Conservation (phyloP, 1,140 invertebrate genomes). For the Microvelia longipes region DNA sequence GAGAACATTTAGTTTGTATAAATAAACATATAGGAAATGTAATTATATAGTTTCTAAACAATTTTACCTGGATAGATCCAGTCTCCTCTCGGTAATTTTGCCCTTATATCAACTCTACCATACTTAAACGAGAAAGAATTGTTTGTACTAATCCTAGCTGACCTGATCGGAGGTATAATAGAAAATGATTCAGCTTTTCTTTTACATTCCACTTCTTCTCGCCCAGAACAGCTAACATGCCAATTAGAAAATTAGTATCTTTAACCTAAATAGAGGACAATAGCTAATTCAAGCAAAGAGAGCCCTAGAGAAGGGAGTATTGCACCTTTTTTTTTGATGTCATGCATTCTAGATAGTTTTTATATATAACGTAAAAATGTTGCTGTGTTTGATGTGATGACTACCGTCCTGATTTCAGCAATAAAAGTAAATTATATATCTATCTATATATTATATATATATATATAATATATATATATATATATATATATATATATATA, state of each 20-base stretch:
- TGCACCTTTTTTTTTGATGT: too few species aligned
- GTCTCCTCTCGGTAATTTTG: neutral
- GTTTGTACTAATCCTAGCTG: neutral
- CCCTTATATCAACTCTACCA: slow-evolving; percentile 1
- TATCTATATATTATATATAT: neutral
- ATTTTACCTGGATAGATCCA: neutral
- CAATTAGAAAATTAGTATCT: too few species aligned
- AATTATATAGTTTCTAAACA: too few species aligned
- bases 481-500: neutral
- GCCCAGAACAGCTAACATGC: too few species aligned
- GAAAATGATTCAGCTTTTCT: neutral
- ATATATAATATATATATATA: neutral
- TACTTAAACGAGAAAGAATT: neutral
- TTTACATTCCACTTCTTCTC: neutral
- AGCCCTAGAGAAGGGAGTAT: too few species aligned
- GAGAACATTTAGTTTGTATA: too few species aligned
- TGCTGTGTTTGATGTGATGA: too few species aligned
- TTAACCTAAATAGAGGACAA: too few species aligned
- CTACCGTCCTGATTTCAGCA: neutral
- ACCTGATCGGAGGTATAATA: neutral
- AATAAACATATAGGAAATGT: too few species aligned
- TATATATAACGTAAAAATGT: too few species aligned
- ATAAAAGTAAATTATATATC: neutral
- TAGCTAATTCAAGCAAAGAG: too few species aligned
- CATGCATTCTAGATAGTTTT: too few species aligned